A percentile compares a stretch with the other conserved stretches of the same genome.
These are phyloP conservation scores for Dicrurus megarhynchus DNA, from an alignment of 2,113 vertebrate species.

Conservation along the genomic window DNA sequence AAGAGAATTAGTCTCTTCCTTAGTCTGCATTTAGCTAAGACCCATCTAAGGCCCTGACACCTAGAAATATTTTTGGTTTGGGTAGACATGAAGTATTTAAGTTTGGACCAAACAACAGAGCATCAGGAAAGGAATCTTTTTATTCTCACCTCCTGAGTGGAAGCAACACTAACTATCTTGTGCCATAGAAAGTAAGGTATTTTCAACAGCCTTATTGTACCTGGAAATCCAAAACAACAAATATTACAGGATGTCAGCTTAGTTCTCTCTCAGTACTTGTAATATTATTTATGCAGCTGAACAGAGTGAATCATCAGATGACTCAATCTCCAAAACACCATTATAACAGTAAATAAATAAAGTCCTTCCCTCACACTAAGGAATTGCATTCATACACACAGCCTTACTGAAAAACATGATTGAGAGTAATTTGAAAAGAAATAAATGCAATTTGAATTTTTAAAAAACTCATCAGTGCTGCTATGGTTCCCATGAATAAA, in stretches of 20 bases:
- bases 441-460: conserved; percentile 41
- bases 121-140: neutral
- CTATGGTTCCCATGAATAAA: conserved; percentile 46
- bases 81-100: neutral
- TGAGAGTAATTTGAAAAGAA: conserved; percentile 54
- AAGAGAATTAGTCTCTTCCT: neutral
- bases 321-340: conserved; percentile 44
- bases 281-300: conserved; percentile 31
- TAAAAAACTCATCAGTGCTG: conserved; percentile 15
- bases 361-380: neutral
- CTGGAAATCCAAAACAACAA: neutral
- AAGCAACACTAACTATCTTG: neutral
- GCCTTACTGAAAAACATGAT: conserved; percentile 31
- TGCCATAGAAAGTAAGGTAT: neutral
- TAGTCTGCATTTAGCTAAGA: neutral
- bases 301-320: conserved; percentile 53
- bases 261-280: neutral
- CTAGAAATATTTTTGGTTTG: neutral
- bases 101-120: neutral
- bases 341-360: conserved; percentile 44
- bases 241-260: neutral
- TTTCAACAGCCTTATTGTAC: neutral
- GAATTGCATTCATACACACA: neutral
- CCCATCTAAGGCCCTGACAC: neutral
- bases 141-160: neutral